Evolutionary conservation across 2,888 invertebrate genomes (phyloP), one percentile per base, ranked within the genome.

Genomic region (Hololepta plana): DNA sequence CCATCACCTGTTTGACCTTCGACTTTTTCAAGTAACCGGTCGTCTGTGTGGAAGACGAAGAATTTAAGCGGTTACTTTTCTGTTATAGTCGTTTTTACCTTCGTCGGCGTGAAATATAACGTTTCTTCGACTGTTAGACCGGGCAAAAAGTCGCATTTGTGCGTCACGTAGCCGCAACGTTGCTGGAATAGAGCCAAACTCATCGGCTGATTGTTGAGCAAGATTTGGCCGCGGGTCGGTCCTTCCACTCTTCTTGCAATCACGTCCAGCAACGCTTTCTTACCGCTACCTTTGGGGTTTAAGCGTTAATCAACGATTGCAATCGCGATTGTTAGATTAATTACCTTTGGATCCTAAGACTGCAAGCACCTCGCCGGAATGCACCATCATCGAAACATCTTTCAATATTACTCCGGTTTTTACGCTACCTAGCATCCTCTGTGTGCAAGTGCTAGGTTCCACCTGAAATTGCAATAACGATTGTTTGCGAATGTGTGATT

Each of bases 341-440:
- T 35, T 47, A 73, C 88, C 90, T 63, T 88, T 88, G 0, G 90
- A 88, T 6, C 93, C 93, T 20, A 91, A 58, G 30, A 93, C 74
- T 15, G 91, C 91, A 45, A 91, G 73, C 27, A 93, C 82, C 53
- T 93, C 91, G 4, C 91, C 91, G 24, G 87, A 84, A 45, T 82
- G 79, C 0, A 91, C 84, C 34, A 77, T 77, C 42, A 91, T 69
- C 11, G 84, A 85, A 4, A 93, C 85, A 59, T 91, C 90, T 53
- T 91, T 85, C 8, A 93, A 64, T 28, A 93, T 87, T 15, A 88
- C 67, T 1, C 82, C 84, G 2, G 77, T 79, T 45, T 79, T 77
- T 28, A 80, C 72, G 13, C 70, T 75, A 1, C 82, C 82, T 21
- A 77, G 71, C 26, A 79, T 39, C 27, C 72, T 62, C 48, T 79